Evolutionary conservation across 2,113 vertebrate species (phyloP), one percentile per base, ranked within the genome.

Genomic region (Cettia cetti): DNA sequence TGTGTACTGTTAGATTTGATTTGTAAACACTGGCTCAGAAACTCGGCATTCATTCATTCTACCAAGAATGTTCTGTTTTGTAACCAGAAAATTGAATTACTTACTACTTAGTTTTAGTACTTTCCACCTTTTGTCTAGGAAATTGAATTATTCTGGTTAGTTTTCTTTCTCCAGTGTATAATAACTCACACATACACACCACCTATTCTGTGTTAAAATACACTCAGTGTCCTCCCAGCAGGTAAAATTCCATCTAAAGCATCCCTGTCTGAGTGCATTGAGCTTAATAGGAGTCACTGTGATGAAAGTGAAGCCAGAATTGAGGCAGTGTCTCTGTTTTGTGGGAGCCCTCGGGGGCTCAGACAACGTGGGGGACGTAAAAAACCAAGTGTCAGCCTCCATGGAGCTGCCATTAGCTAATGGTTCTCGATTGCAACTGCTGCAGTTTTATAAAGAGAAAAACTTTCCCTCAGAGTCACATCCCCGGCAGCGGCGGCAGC

Each of bases 41-140:
- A 35, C 49, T 63, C 47, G 0, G 30, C 89, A 17, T 59, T 92
- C 89, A 86, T 95, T 95, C 95, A 94, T 96, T 92, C 80, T 90
- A 90, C 82, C 80, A 92, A 90, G 92, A 94, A 92, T 90, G 89
- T 94, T 90, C 85, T 88, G 74, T 31, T 89, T 89, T 64, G 54
- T 88, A 95, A 95, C 66, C 59, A 50, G 78, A 87, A 94, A 72
- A 89, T 19, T 63, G 42, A 95, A 95, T 95, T 91, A 87, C 59
- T 44, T 72, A 52, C 78, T 64, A 16, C 33, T 96, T 93, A 92
- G 83, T 86, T 92, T 83, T 86, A 86, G 82, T 66, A 20, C 90
- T 92, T 95, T 82, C 86, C 37, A 82, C 80, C 61, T 92, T 82
- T 90, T 89, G 76, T 40, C 65, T 65, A 22, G 57, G 52, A 95